A percentile compares a stretch with the other conserved stretches of the same genome.
These are phyloP conservation scores for Galago senegalensis DNA, from an alignment of 2,797 vertebrate genomes.

Conservation along the genomic window DNA sequence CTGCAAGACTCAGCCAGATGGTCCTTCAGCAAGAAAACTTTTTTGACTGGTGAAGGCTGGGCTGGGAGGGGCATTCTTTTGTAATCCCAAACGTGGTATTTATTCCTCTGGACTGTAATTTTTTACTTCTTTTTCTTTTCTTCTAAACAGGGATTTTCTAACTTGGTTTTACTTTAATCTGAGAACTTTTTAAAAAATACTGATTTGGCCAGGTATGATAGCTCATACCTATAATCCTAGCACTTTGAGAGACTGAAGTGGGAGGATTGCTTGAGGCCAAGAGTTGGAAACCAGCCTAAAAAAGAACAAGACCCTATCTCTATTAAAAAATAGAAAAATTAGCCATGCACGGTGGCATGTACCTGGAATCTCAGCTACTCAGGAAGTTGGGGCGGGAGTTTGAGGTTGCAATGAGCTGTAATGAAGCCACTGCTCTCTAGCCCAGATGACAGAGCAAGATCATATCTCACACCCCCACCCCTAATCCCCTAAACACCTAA, in stretches of 20 bases:
- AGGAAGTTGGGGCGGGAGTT: background rate
- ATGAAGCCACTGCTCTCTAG: background rate
- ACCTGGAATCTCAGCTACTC: background rate
- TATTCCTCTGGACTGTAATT: background rate
- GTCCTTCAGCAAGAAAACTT: background rate
- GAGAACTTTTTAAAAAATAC: background rate
- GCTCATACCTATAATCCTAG: background rate
- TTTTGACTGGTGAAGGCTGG: background rate
- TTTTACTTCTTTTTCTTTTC: background rate
- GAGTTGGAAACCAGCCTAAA: background rate
- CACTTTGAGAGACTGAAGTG: background rate
- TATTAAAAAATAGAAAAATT: background rate
- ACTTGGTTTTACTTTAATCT: background rate
- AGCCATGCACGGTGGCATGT: too few relatives aligned
- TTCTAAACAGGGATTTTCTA: background rate
- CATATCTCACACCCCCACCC: background rate
- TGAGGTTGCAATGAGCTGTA: background rate
- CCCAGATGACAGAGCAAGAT: background rate
- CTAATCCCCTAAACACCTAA: background rate
- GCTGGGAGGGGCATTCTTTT: background rate
- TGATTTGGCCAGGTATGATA: background rate
- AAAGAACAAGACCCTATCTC: background rate
- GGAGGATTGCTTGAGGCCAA: background rate
- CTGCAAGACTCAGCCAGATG: background rate
- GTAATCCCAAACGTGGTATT: background rate